Base-by-base conservation (phyloP, 53 echinoderm and acorn worm species). In the Antedon mediterranea region DNA sequence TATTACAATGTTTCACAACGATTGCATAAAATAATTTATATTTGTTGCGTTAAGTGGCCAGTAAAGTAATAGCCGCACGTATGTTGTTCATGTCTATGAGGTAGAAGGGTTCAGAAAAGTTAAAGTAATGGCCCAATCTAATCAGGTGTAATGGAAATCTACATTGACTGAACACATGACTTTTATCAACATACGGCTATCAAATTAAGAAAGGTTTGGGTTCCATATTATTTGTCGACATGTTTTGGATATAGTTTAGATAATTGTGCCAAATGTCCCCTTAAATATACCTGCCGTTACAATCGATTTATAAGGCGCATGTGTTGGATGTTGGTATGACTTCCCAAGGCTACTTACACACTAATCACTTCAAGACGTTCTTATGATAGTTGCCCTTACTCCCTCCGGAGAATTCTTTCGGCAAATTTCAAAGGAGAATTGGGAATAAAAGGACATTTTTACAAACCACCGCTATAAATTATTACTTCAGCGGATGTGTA, bases 341-440 rank as follows among this genome's bases (percentile, higher is more conserved):
- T 57, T 57, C 57, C 57, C 57, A 57, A 57, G 57, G 57, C 57
- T 57, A 23, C 57, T 18, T 57, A 57, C 26, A 57, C 57, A 57
- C 57, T 57, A 57, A 57, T 57, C 57, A 57, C 57, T 57, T 57
- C 57, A 57, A 57, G 57, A 57, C 57, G 57, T 57, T 57, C 57
- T 57, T 57, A 13, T 57, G 57, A 57, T 26, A 57, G 57, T 57
- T 57, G 57, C 57, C 57, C 57, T 57, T 57, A 57, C 57, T 57
- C 57, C 57, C 57, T 57, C 57, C 57, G 57, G 57, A 57, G 57
- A 57, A 57, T 57, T 57, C 7, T 13, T 15, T 57, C 57, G 57
- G 57, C 20, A 18, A 57, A 15, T 57, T 57, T 57, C 57, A 57
- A 57, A 57, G 57, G 57, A 3, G 57, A 57, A 18, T 57, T 57